Evolutionary conservation across 1,140 invertebrate species (phyloP).

Genomic region (Myzus persicae): DNA sequence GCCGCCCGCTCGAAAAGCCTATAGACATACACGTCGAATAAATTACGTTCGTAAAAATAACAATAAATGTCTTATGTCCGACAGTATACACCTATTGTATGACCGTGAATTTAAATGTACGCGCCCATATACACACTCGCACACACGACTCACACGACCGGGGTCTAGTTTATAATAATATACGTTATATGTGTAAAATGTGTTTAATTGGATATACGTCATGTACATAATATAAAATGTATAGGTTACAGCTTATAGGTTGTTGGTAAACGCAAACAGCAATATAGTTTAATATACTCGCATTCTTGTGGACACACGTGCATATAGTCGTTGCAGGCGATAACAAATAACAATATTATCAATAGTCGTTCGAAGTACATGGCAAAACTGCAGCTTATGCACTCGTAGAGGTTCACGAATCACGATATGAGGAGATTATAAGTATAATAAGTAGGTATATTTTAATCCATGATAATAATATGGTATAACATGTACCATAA

Average conservation of each 20-base stretch:
- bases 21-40: constrained; percentile 26
- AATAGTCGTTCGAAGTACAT: background rate
- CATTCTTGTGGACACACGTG: background rate
- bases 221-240: background rate
- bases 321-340: background rate
- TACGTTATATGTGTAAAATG: background rate
- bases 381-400: background rate
- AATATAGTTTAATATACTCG: background rate
- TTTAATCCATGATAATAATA: no score
- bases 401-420: background rate
- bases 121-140: background rate
- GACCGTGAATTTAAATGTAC: constrained; percentile 36
- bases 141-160: no score
- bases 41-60: background rate
- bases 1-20: constrained; percentile 7
- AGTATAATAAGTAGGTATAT: no score
- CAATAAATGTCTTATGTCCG: constrained; percentile 15
- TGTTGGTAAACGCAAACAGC: background rate
- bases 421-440: no score
- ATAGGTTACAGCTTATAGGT: background rate
- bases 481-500: no score
- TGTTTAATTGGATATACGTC: background rate
- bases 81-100: background rate
- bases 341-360: background rate
- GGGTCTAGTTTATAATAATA: background rate